Evolutionary conservation across 2,797 vertebrate species (phyloP), one percentile per base, ranked within the genome.

Genomic region (Hyperoplus immaculatus): DNA sequence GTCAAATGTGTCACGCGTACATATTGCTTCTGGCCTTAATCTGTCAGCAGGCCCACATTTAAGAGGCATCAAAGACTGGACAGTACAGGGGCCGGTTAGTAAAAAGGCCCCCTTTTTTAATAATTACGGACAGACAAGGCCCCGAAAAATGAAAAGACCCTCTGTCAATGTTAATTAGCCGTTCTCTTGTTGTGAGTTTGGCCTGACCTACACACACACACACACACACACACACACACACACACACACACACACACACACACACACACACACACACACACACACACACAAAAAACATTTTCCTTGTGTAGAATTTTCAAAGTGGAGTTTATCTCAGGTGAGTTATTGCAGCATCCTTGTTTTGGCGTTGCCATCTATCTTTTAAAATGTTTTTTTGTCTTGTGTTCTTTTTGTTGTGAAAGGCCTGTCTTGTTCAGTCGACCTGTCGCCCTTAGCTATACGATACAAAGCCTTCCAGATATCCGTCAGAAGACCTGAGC

Each of bases 41-140:
- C 96, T 97, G 96, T 97, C 97, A 96, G 95, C 96, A 94, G 88
- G 90, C 89, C 86, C 90, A 93, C 93, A 96, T 97, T 96, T 96
- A 95, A 95, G 90, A 96, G 92, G 92, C 95, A 95, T 97, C 96
- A 96, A 94, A 95, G 94, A 87, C 78, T 92, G 85, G 84, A 86
- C 85, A 82, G 84, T 93, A 91, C 86, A 83, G 91, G 29, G 89
- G 91, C 94, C 87, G 84, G 69, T 92, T 29, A 87, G 86, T 91
- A 83, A 88, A 92, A 92, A 29, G 29, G 29, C 29, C 93, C 93
- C 90, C 91, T 95, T 93, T 95, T 96, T 95, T 96, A 96, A 97
- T 97, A 96, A 97, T 97, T 97, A 97, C 97, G 95, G 93, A 94
- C 94, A 93, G 93, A 91, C 90, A 88, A 92, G 92, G 90, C 93